Conservation (phyloP, 2,888 invertebrate genomes). For the Theretra japonica region DNA sequence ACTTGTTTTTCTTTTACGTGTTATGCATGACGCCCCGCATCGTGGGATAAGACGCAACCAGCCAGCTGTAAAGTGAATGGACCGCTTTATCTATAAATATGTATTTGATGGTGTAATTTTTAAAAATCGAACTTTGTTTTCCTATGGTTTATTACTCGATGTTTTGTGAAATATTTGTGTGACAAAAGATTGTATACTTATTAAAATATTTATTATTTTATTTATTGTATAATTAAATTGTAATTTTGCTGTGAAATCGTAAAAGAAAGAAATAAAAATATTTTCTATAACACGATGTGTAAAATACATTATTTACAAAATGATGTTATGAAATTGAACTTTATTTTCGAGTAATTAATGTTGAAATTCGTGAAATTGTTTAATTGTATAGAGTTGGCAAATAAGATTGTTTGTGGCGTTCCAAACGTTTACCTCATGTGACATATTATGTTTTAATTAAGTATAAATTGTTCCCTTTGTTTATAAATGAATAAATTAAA, state of each 20-base stretch:
- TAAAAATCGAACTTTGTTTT: not conserved
- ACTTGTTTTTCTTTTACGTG: conserved; percentile 18
- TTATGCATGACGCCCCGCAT: not conserved
- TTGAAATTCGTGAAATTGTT: not conserved
- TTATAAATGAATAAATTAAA: conserved; percentile 9
- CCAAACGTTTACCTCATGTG: not conserved
- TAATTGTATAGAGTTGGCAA: not conserved
- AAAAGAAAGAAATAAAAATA: not conserved
- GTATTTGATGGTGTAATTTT: not conserved
- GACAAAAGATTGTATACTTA: not conserved
- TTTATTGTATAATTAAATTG: not conserved
- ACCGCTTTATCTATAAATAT: not conserved
- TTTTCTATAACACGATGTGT: no score
- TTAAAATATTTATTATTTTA: not conserved
- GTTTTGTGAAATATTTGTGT: conserved; percentile 10
- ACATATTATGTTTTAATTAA: not conserved
- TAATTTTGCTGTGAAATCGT: not conserved
- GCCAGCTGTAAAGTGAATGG: not conserved
- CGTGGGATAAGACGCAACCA: not conserved
- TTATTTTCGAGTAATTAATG: not conserved
- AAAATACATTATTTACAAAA: not conserved
- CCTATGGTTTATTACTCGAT: not conserved
- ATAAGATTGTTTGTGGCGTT: conserved; percentile 2
- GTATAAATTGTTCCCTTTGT: conserved; percentile 1
- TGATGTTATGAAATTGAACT: not conserved